Percentiles rank a stretch among this genome's conserved stretches.
phyloP scores from a whole-genome alignment of 64 coral and sea anemone species.

The Platygyra sinensis region DNA sequence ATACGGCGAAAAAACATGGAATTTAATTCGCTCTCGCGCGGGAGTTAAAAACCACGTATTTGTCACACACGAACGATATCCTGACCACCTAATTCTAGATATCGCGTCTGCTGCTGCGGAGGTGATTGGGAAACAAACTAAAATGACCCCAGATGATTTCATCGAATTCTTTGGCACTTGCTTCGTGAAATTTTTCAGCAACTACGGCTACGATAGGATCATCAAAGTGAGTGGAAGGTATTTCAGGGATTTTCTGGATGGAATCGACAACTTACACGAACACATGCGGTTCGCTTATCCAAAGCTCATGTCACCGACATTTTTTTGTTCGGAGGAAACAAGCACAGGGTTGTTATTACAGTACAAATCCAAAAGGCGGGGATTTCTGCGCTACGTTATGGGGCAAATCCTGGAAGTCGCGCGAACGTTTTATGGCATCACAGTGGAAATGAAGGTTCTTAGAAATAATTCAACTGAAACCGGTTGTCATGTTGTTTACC shows the following conservation, averaged over 20 bases:
- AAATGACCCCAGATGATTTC: conserved; percentile 67
- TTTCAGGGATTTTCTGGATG: conserved; percentile 69
- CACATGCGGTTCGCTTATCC: conserved; percentile 92
- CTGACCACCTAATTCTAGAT: conserved; percentile 58
- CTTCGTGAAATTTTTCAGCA: conserved; percentile 89
- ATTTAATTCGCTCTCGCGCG: conserved; percentile 43
- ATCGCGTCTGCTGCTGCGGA: conserved; percentile 58
- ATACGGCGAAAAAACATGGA: conserved; percentile 80
- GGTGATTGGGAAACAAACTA: conserved; percentile 45
- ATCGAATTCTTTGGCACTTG: conserved; percentile 81
- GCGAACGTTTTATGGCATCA: conserved; percentile 37
- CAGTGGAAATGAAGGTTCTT: conserved; percentile 38
- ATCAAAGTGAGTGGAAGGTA: conserved; percentile 64
- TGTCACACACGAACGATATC: conserved; percentile 82
- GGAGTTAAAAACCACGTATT: conserved; percentile 74
- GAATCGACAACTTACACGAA: conserved; percentile 86
- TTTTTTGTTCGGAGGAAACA: conserved; percentile 83
- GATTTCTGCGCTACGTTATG: conserved; percentile 78
- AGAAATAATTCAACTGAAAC: background rate
- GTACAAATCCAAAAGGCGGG: conserved; percentile 66
- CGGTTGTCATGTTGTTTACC: conserved; percentile 52
- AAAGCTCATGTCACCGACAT: conserved; percentile 72
- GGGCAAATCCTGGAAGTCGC: conserved; percentile 66
- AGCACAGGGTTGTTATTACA: conserved; percentile 71
- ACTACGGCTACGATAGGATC: conserved; percentile 91